Evolutionary conservation across 2,888 invertebrate genomes (phyloP), one percentile per base, ranked within the genome.

Genomic region (Cheilosia soror): DNA sequence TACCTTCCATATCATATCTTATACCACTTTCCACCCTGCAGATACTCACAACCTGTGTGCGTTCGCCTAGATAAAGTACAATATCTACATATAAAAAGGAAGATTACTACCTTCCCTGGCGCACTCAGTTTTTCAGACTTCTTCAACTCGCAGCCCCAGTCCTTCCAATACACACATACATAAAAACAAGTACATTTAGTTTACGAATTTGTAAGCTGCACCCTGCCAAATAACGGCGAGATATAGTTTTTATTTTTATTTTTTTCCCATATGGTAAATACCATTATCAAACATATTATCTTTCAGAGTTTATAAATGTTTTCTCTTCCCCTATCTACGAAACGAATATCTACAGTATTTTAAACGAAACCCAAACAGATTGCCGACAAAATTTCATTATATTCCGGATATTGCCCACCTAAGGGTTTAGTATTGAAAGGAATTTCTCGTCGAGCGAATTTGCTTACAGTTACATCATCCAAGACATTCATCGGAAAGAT

Each of bases 261-360:
- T 60, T 51, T 51, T 66, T 51, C 37, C 15, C 37, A 27, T 90
- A 91, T 90, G 91, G 90, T 91, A 91, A 91, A 91, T 90, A 92
- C 89, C 89, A 90, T 92, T 92, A 92, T 92, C 92, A 91, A 90
- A 90, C 90, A 89, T 90, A 91, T 91, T 91, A 91, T 91, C 92
- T 91, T 89, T 89, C 90, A 90, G 89, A 89, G 91, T 89, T 90
- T 57, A 58, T 66, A 75, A 75, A 29, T 68, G 65, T 65, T 47
- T 72, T 78, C 68, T 72, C 55, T 29, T 83, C 60, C 80, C 75
- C 37, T 37, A 37, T 37, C 37, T 37, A 9, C 37, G 37, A 37
- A 1, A 20, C 20, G 20, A 20, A 20, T 79, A 84, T 79, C 83
- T 75, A 63, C 31, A 69, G 42, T 55, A 76, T 9, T 66, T 72